Evolutionary conservation across 2,797 vertebrate species (phyloP), one percentile per base, ranked within the genome.

Genomic region (Eospalax fontanierii): DNA sequence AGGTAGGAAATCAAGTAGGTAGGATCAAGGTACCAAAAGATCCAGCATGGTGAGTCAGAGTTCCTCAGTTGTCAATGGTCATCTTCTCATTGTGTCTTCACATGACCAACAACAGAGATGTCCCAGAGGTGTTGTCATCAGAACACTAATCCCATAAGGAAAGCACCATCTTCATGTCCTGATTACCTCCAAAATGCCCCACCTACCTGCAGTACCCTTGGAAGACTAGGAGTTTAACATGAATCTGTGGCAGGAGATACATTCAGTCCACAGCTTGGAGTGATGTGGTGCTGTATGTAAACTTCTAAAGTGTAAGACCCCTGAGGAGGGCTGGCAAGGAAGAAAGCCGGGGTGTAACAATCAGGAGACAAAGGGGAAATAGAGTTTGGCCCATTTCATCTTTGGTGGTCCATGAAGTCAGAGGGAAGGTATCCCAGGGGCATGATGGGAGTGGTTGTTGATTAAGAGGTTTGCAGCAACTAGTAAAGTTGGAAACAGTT

Each of bases 381-480:
- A 71, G 74, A 88, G 61, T 73, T 61, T 86, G 59, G 35, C 46
- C 43, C 28, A 1, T 75, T 83, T 90, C 87, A 26, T 88, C 82
- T 66, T 82, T 46, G 70, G 76, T 91, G 85, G 57, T 84, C 89
- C 76, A 50, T 46, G 24, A 94, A 92, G 66, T 92, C 66, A 93
- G 71, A 88, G 28, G 26, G 54, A 90, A 91, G 79, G 28, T 73
- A n/a, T 54, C 79, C 81, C 89, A 0, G 15, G 30, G 85, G 91
- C 73, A 54, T 68, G 83, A 75, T 61, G 65, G 43, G 59, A 86
- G 46, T 68, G 5, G 43, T 7, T 89, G 87, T 68, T 91, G 85
- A 93, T 95, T 63, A 96, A 90, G 86, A 92, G 79, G 21, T 90
- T 63, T 80, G 70, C 90, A 80, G 90, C 71, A 79, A 86, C 78